Conservation (phyloP, 2,797 vertebrate species). For the Cirrhinus molitorella region DNA sequence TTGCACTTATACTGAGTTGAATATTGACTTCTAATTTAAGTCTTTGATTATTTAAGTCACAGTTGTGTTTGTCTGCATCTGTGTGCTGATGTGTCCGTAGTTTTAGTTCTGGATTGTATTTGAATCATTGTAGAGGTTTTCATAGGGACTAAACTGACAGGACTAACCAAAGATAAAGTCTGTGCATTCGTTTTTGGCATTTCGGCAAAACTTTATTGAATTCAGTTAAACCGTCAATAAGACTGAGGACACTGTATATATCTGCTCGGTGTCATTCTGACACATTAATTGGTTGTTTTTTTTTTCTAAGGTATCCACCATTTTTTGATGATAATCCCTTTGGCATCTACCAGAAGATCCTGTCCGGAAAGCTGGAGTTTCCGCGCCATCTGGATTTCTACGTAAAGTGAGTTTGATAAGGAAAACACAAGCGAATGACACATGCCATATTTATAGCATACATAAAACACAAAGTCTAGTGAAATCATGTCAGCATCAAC, state of each 20-base stretch:
- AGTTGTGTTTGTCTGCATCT: too few species aligned
- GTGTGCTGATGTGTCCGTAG: too few species aligned
- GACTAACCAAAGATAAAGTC: slow-evolving; percentile 4
- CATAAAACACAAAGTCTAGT: slow-evolving; percentile 6
- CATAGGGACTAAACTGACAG: slow-evolving; percentile 38
- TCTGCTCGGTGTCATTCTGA: slow-evolving; percentile 21
- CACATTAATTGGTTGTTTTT: background rate
- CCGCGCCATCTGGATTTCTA: slow-evolving; percentile 95
- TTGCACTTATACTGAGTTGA: background rate
- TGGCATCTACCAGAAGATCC: slow-evolving; percentile 97
- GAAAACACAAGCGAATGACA: slow-evolving; percentile 24
- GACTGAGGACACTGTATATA: background rate
- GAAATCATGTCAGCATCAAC: background rate
- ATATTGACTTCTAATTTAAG: background rate
- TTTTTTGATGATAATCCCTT: slow-evolving; percentile 98
- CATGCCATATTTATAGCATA: slow-evolving; percentile 3
- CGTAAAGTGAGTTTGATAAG: slow-evolving; percentile 86
- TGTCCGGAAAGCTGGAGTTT: slow-evolving; percentile 94
- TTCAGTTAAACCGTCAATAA: slow-evolving; percentile 36
- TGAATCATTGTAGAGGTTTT: slow-evolving; percentile 38
- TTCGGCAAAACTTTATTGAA: slow-evolving; percentile 27
- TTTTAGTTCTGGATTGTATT: background rate
- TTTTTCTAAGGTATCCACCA: slow-evolving; percentile 85
- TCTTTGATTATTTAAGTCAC: too few species aligned
- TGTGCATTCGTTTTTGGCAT: slow-evolving; percentile 12